Conservation (phyloP, 1,140 invertebrate species). For the Bombus picipes region DNA sequence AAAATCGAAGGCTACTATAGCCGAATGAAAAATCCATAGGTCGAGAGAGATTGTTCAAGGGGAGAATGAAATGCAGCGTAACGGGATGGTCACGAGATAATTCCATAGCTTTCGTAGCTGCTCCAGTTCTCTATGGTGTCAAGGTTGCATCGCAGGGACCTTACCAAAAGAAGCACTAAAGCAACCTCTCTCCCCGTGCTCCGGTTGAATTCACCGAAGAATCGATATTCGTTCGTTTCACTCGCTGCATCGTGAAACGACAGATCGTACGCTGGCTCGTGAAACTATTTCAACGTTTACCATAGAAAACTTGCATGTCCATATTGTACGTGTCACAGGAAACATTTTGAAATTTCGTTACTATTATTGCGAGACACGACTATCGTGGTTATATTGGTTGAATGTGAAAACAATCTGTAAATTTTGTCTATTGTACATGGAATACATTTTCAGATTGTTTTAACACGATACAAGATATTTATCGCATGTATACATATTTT, state of each 20-base stretch:
- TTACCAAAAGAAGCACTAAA: not conserved
- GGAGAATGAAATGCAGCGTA: not conserved
- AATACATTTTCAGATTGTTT: not conserved
- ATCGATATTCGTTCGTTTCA: not conserved
- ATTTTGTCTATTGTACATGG: not conserved
- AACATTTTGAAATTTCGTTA: not conserved
- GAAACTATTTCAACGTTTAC: not conserved
- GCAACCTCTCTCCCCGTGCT: not conserved
- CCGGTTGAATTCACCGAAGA: not conserved
- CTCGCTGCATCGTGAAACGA: not conserved
- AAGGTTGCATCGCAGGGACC: not conserved
- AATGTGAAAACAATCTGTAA: not conserved
- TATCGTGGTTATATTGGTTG: not conserved
- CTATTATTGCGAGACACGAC: not conserved
- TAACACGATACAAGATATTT: not conserved
- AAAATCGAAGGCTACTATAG: not conserved
- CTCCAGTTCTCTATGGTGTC: constrained; percentile 9
- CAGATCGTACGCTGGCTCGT: not conserved
- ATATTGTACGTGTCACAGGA: not conserved
- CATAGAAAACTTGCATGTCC: not conserved
- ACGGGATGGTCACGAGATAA: not conserved
- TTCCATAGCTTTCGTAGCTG: not conserved
- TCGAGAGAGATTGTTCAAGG: not conserved
- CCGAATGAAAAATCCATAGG: not conserved
- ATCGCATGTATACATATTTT: too few relatives aligned